These are phyloP conservation scores for Trachelipus rathkii DNA, from an alignment of 1,140 invertebrate genomes.

Conservation along the genomic window DNA sequence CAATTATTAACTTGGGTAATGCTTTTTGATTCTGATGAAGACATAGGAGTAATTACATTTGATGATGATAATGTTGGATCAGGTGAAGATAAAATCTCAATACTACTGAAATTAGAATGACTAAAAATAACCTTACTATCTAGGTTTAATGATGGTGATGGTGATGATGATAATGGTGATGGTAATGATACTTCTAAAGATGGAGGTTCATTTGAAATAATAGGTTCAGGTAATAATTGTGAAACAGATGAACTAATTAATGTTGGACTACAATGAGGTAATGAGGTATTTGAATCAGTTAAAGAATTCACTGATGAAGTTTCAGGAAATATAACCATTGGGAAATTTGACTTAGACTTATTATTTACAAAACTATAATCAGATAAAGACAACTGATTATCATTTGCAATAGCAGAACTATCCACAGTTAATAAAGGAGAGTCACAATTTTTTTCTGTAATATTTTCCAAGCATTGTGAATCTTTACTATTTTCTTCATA, in stretches of 20 bases:
- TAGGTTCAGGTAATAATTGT: background rate
- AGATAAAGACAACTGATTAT: background rate
- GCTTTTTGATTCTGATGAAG: background rate
- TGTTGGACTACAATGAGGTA: background rate
- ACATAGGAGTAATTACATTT: background rate
- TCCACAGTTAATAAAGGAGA: background rate
- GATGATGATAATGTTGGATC: background rate
- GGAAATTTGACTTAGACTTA: background rate
- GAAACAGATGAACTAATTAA: background rate
- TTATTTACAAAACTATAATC: background rate
- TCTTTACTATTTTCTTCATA: background rate
- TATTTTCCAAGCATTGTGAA: background rate
- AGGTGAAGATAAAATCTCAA: background rate
- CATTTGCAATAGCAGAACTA: background rate
- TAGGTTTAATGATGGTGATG: background rate
- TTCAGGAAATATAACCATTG: constrained; percentile 1
- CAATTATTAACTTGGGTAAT: background rate
- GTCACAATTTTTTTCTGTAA: background rate
- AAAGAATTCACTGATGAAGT: background rate
- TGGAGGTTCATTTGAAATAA: background rate
- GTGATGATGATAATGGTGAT: background rate
- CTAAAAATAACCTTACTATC: background rate
- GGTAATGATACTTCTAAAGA: background rate
- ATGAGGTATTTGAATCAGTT: background rate
- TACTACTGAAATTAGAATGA: background rate